Base-by-base conservation (phyloP, 1,140 invertebrate genomes). In the Habropoda laboriosa region DNA sequence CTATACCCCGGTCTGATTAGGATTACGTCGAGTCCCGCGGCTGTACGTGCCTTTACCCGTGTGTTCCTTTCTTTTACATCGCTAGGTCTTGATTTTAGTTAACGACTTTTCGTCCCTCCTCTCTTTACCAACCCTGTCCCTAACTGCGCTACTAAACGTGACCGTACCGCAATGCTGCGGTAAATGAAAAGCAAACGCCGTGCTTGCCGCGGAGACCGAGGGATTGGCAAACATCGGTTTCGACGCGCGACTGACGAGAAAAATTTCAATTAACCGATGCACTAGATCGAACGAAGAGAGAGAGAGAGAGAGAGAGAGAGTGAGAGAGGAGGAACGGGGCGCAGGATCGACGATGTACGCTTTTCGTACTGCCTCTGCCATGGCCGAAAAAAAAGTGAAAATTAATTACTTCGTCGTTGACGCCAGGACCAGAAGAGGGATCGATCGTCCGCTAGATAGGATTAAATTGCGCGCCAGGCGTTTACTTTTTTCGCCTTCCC, bases 141-240 rank as follows among this genome's bases (percentile, higher is more conserved):
- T 75, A 79, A 79, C 77, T 76, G 71, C 78, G 58, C 68, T 80
- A 70, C 75, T 80, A 81, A 84, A 77, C 74, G 83, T 60, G 72
- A 76, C 35, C 55, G 61, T 70, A 51, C 76, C 75, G 82, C 81
- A 85, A 83, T 58, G 70, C 60, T 32, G 70, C 71, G 83, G 72
- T 83, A 90, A 90, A 91, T 91, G 89, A 89, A 91, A 91, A 90
- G 89, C 86, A 91, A 91, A 91, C 87, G 79, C 57, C 68, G 76
- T 70, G 76, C 81, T 86, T 77, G 79, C 64, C 45, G 67, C 61
- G 58, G 80, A 82, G 71, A 68, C 70, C 66, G 82, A 79, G 75
- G 80, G 82, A 88, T 90, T 85, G 86, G 82, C 83, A 91, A 91
- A 90, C 86, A 88, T 87, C 75, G 73, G 63, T 85, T 82, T 84